Base-by-base conservation (phyloP, 64 coral and sea anemone species). In the Trachythela sp. region DNA sequence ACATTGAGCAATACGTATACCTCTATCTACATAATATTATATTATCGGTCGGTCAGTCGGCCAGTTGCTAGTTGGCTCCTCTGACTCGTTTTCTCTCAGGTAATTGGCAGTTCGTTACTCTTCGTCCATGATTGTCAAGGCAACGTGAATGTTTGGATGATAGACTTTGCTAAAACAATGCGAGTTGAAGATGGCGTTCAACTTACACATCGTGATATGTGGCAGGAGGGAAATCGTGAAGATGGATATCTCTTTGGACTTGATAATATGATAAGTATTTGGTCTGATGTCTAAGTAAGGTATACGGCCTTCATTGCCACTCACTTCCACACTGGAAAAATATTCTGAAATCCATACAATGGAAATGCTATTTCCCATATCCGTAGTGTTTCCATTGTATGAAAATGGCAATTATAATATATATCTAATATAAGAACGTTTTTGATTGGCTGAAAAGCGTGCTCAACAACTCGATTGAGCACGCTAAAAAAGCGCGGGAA, bases 181-280 rank as follows among this genome's bases (percentile, higher is more conserved):
- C 89, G 87, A 9, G 27, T 98, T 40, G 67, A 70, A 11, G 95
- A 98, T 56, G 93, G 91, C 13, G 42, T 40, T 17, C 35, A 13
- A 39, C 18, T 98, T 26, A 70, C 94, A 33, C 95, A 98, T 64
- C 71, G 95, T 32, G 67, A 76, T 24, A 52, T 90, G n/a, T 98
- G 95, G 95, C 77, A 92, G 35, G 95, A 98, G 70, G 95, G 95
- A 1, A 98, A 98, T 43, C 95, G 92, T 34, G 95, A 98, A 76
- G 95, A 98, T 94, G 95, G 95, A 8, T 98, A 98, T 54, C 90
- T 98, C 77, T 94, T 93, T 93, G 95, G 95, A 4, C 85, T 98
- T 22, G 95, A 98, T 76, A 98, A 94, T 22, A 94, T 98, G 93
- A 94, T 98, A 40, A 93, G 94, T 18, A 84, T 98, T 13, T 98